Conservation (phyloP, 2,113 vertebrate species). For the Pyrgilauda ruficollis region DNA sequence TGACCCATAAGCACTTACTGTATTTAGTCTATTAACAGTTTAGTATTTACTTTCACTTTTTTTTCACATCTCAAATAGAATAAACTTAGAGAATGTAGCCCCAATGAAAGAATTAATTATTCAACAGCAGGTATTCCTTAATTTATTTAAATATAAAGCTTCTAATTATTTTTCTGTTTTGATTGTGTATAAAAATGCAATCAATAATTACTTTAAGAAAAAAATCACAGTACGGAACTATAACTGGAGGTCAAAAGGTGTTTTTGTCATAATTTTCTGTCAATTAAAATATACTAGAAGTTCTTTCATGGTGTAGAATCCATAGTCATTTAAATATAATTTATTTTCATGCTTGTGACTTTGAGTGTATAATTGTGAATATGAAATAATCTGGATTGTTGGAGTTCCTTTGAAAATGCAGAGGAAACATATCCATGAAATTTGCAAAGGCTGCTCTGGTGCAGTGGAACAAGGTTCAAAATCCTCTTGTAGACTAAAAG, state of each 20-base stretch:
- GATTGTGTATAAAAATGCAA: neutral
- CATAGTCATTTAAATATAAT: neutral
- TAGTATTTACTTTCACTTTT: conserved; percentile 72
- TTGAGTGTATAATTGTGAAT: neutral
- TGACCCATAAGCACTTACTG: conserved; percentile 68
- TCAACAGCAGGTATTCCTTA: conserved; percentile 64
- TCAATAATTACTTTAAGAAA: conserved; percentile 40
- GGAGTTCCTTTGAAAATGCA: neutral
- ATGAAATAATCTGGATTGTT: neutral
- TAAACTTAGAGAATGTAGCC: conserved; percentile 61
- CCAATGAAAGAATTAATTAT: conserved; percentile 73
- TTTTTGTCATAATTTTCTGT: neutral
- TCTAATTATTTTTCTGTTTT: conserved; percentile 24
- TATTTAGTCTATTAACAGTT: conserved; percentile 68
- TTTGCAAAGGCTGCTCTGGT: neutral
- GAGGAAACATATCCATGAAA: neutral
- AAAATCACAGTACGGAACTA: conserved; percentile 20
- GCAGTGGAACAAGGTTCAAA: neutral
- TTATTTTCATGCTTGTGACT: neutral
- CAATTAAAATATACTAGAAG: neutral
- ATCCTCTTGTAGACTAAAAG: neutral
- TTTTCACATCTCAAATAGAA: conserved; percentile 59
- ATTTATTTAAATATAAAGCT: conserved; percentile 61
- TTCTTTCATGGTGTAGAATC: neutral
- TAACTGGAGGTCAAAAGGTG: conserved; percentile 34